phyloP scores from a whole-genome alignment of 2,113 vertebrate genomes.

The Hylia prasina region DNA sequence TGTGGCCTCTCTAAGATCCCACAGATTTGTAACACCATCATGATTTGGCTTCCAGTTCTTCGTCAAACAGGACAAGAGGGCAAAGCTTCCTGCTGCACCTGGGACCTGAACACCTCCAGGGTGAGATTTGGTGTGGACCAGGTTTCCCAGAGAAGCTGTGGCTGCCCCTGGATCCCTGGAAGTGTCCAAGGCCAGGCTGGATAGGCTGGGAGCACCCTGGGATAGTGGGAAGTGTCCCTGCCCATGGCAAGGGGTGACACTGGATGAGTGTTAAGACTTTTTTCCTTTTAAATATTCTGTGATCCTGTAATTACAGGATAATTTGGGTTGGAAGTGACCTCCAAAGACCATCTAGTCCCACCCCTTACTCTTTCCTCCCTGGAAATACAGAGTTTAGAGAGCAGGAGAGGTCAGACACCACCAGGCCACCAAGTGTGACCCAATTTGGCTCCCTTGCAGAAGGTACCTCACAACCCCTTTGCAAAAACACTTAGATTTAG shows the following conservation, averaged over 20 bases:
- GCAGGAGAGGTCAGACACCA: background rate
- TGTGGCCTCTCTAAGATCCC: background rate
- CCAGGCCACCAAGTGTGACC: background rate
- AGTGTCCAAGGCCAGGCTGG: background rate
- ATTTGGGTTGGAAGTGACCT: background rate
- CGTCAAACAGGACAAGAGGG: background rate
- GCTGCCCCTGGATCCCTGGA: background rate
- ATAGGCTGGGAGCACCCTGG: fast-evolving
- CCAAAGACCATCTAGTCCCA: background rate
- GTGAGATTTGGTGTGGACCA: background rate
- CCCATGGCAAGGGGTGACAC: fast-evolving
- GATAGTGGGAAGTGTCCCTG: background rate
- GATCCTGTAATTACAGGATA: background rate
- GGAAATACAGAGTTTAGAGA: background rate
- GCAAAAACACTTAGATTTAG: background rate
- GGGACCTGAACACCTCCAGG: background rate
- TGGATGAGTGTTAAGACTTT: background rate
- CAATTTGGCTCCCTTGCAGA: background rate
- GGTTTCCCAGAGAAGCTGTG: background rate
- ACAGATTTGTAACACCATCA: background rate
- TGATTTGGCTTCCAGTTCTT: background rate
- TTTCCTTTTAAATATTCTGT: no score
- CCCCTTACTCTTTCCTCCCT: background rate
- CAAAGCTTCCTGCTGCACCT: background rate
- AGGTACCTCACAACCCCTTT: background rate